Evolutionary conservation across 2,113 vertebrate species (phyloP), one percentile per base, ranked within the genome.

Genomic region (Corynorhinus townsendii): DNA sequence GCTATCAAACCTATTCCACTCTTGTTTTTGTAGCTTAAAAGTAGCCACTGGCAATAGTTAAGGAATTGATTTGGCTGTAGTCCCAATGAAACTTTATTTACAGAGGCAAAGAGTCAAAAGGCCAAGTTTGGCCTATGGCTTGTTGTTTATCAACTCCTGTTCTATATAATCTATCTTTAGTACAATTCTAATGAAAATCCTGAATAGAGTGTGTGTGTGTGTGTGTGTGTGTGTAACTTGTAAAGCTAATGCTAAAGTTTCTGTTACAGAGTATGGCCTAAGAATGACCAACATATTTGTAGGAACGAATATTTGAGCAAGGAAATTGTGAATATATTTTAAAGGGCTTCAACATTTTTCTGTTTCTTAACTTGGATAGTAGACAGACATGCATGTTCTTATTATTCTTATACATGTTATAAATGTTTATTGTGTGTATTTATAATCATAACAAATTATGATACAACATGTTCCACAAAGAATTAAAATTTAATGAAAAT

Each of bases 41-140:
- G 15, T 19, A 43, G 4, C 3, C 3, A 22, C 20, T 96, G 68
- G 38, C 64, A 49, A n/a, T 10, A 43, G 35, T 1, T 73, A 28
- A 91, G 4, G 14, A 93, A 69, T 20, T 47, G 9, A 45, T 30
- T 40, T 69, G 14, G 1, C 0, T 94, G 20, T 71, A 3, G 5
- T 88, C 66, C 35, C 28, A 69, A 80, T 84, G 87, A 87, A 89
- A 71, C 5, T 71, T 71, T 81, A 59, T 84, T 54, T 93, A 43
- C 26, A 38, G 15, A 56, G 24, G 14, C n/a, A 86, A 87, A 95
- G 14, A 85, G 3, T 38, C 17, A 71, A 1, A 11, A 20, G 7
- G 22, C 8, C 11, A 84, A n/a, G 40, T 71, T 90, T 87, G 7
- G 2, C 8, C 12, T 49, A 11, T 83, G 26, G 30, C 19, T 72